phyloP scores from a whole-genome alignment of 2,888 invertebrate species.

The Zaprionus lineosus region DNA sequence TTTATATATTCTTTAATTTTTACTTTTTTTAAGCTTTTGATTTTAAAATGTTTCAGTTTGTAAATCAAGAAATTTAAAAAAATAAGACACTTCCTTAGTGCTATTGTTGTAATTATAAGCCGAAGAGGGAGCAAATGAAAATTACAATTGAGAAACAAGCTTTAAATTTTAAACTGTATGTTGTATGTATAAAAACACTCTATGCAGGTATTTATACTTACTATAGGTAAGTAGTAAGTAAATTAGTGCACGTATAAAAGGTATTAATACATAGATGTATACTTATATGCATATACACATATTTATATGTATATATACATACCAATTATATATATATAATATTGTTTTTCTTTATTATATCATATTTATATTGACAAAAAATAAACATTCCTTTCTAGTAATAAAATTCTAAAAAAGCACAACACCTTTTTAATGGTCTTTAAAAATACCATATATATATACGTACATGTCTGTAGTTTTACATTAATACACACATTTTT shows the following conservation, averaged over 20 bases:
- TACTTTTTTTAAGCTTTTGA: slow-evolving; percentile 51
- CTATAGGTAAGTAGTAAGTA: too few species aligned
- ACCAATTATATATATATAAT: slow-evolving; percentile 57
- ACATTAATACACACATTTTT: slow-evolving; percentile 60
- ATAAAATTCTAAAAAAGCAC: slow-evolving; percentile 82
- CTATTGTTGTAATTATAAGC: slow-evolving; percentile 21
- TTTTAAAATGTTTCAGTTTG: slow-evolving; percentile 29
- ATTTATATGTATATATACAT: slow-evolving; percentile 59
- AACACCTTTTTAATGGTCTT: slow-evolving; percentile 82
- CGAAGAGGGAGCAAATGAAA: slow-evolving; percentile 21
- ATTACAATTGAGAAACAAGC: slow-evolving; percentile 28
- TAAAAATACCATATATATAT: slow-evolving; percentile 78
- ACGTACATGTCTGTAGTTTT: slow-evolving; percentile 70
- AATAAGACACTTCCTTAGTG: slow-evolving; percentile 23
- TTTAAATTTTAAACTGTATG: slow-evolving; percentile 35
- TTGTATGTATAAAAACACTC: too few species aligned
- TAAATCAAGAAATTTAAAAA: slow-evolving; percentile 16
- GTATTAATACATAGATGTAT: slow-evolving; percentile 68
- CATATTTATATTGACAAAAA: slow-evolving; percentile 56
- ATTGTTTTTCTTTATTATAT: slow-evolving; percentile 35
- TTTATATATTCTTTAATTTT: slow-evolving; percentile 74
- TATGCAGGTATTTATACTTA: slow-evolving; percentile 58
- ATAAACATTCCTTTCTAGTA: slow-evolving; percentile 73
- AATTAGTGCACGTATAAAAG: slow-evolving; percentile 81
- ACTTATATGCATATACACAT: slow-evolving; percentile 53